Base-by-base conservation (phyloP, 1,140 invertebrate genomes). In the Meloidogyne floridensis region DNA sequence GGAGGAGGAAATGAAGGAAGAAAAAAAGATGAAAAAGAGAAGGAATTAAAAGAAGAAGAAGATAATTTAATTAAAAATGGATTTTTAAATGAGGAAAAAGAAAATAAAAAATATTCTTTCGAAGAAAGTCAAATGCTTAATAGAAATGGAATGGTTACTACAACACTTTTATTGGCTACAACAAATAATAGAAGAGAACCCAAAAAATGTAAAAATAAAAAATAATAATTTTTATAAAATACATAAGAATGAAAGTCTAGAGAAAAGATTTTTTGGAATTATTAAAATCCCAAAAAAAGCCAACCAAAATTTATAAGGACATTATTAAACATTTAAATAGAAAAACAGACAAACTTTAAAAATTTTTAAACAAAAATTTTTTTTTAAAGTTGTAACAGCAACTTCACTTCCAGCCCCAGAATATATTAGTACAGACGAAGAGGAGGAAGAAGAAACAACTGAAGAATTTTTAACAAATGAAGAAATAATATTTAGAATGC, bases 91-190 rank as follows among this genome's bases (percentile, higher is more conserved):
- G 8, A 8, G 0, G 8, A 71, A 71, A 2, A 65, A n/a, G 6
- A 13, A 13, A 59, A 76, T 56, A 78, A 69, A 13, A 11, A 54
- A 18, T 69, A 51, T 13, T 51, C 74, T 4, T 53, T 20, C 32
- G 43, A 43, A 56, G 51, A 69, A 42, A 72, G 77, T 20, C 18
- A 79, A 51, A 18, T 79, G 43, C 53, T 79, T 51, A 79, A 47
- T 72, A 10, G 65, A 11, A 79, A 53, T 69, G 77, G 77, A 69
- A 15, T 79, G 65, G 65, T 79, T 43, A 79, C 77, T 43, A n/a
- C 77, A 42, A 79, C 77, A 72, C 42, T 79, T 69, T 47, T 79
- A 72, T 47, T 79, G n/a, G 77, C 77, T 72, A 79, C 77, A 71
- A 20, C 77, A 53, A 20, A 71, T 7, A 79, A 43, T 32, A 32